Evolutionary conservation across 2,113 vertebrate genomes (phyloP).

Genomic region (Agelaius tricolor): DNA sequence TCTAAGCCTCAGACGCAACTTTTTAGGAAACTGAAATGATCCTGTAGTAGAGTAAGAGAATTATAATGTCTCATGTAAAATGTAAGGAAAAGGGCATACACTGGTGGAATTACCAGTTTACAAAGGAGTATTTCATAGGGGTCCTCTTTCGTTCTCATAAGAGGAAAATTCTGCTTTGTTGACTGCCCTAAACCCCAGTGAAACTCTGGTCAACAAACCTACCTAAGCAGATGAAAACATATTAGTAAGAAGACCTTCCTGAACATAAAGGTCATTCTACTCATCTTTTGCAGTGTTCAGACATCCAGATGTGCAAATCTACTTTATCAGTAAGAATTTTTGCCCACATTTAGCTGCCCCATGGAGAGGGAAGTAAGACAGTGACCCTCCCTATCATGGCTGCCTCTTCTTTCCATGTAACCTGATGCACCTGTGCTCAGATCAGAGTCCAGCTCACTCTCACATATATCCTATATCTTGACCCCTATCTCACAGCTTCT

Average conservation of each 20-base stretch:
- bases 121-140: neutral
- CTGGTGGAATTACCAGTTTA: neutral
- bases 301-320: neutral
- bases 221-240: neutral
- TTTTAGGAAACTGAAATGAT: neutral
- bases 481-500: neutral
- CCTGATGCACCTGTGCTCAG: neutral
- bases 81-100: neutral
- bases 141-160: neutral
- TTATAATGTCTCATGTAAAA: neutral
- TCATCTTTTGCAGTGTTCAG: neutral
- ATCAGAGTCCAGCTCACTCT: neutral
- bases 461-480: neutral
- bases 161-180: neutral
- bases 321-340: neutral
- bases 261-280: neutral
- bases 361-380: neutral
- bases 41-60: neutral
- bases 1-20: neutral
- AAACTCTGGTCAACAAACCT: neutral
- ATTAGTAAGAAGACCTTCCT: neutral
- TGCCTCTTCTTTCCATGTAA: neutral
- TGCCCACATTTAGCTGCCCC: neutral
- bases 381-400: fast-evolving
- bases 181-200: neutral